These are phyloP conservation scores for Brachycybe producta DNA, from an alignment of 2,888 invertebrate genomes.

Conservation along the genomic window DNA sequence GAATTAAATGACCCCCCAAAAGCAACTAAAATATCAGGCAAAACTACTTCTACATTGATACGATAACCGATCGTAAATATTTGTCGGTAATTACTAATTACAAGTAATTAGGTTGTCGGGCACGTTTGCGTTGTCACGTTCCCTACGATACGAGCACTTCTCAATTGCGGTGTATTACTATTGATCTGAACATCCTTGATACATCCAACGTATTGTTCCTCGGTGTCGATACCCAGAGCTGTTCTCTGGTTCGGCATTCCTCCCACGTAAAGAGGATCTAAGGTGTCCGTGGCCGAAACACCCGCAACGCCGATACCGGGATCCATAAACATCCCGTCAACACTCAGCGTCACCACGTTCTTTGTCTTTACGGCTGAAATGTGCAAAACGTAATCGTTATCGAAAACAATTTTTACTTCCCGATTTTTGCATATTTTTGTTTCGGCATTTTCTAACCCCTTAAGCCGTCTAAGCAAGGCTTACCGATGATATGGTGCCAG, in stretches of 20 bases:
- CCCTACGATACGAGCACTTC: neutral
- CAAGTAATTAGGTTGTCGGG: conserved; percentile 6
- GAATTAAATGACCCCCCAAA: too few species aligned
- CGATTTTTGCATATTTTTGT: neutral
- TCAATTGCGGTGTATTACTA: conserved; percentile 24
- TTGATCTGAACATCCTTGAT: conserved; percentile 40
- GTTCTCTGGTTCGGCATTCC: conserved; percentile 52
- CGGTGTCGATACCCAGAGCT: conserved; percentile 52
- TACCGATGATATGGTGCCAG: conserved; percentile 69
- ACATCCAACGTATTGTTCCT: conserved; percentile 59
- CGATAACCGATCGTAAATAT: too few species aligned
- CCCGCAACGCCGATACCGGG: conserved; percentile 50
- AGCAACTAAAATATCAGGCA: too few species aligned
- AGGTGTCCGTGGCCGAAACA: conserved; percentile 58
- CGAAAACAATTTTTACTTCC: conserved; percentile 25
- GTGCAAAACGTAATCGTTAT: conserved; percentile 21
- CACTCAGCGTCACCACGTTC: conserved; percentile 72
- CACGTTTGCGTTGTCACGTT: neutral
- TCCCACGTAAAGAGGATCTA: conserved; percentile 77
- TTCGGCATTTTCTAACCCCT: neutral
- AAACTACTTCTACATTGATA: too few species aligned
- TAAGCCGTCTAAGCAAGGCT: conserved; percentile 14
- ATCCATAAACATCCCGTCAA: conserved; percentile 63
- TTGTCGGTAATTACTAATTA: too few species aligned
- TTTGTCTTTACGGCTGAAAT: conserved; percentile 66